Conservation (phyloP, 2,797 vertebrate species). For the Gastrophryne carolinensis region DNA sequence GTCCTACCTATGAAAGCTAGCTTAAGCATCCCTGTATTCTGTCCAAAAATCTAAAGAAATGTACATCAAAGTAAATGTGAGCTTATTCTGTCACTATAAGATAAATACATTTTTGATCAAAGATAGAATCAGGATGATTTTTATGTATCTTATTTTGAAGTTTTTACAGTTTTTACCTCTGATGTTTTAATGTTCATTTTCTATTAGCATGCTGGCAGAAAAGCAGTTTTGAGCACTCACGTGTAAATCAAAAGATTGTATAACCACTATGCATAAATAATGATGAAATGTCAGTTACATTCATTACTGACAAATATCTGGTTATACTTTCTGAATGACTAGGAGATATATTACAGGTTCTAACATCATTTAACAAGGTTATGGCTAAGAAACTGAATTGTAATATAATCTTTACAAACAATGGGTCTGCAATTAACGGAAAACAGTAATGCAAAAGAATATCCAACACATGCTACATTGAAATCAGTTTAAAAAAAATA, state of each 20-base stretch:
- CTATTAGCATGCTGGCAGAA: conserved; percentile 54
- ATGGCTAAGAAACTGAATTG: too few relatives aligned
- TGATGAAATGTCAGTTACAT: background rate
- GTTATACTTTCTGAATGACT: background rate
- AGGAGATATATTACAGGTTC: too few relatives aligned
- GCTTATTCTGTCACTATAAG: conserved; percentile 36
- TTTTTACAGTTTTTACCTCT: conserved; percentile 52
- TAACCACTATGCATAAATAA: conserved; percentile 38
- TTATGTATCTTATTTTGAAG: conserved; percentile 40
- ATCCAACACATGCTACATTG: too few relatives aligned
- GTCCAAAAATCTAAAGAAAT: background rate
- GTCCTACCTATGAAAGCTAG: too few relatives aligned
- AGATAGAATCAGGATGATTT: conserved; percentile 54
- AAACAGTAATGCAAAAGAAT: too few relatives aligned
- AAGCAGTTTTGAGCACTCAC: conserved; percentile 59
- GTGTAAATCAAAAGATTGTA: conserved; percentile 54
- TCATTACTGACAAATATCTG: background rate
- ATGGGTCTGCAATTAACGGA: too few relatives aligned
- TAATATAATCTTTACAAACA: too few relatives aligned
- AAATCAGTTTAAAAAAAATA: too few relatives aligned
- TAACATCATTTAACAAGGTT: too few relatives aligned
- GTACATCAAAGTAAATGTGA: background rate
- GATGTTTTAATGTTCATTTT: conserved; percentile 59
- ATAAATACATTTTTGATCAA: conserved; percentile 51
- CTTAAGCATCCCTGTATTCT: background rate